A percentile compares a stretch with the other conserved stretches of the same genome.
These are phyloP conservation scores for Elephas maximus DNA, from an alignment of 2,113 vertebrate species.

Conservation along the genomic window DNA sequence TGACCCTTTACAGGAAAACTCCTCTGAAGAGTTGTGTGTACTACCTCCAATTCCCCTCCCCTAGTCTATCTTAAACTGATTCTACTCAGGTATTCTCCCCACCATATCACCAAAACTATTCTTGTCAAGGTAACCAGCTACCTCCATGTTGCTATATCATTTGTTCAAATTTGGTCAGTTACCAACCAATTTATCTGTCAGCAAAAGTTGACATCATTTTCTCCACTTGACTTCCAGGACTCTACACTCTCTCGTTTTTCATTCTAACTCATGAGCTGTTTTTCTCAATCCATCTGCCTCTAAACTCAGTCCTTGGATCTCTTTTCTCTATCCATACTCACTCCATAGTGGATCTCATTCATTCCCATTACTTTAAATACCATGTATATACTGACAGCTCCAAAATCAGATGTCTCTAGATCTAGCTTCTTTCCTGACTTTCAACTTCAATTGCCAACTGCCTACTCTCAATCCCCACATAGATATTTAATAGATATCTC, in stretches of 20 bases:
- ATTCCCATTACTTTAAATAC: background rate
- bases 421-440: too few relatives aligned
- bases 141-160: background rate
- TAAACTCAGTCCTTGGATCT: background rate
- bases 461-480: background rate
- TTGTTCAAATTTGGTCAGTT: background rate
- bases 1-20: background rate
- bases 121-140: background rate
- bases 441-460: background rate
- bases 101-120: background rate
- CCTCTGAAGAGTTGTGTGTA: background rate
- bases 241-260: background rate
- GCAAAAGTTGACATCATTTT: background rate
- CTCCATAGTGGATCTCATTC: background rate
- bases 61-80: background rate
- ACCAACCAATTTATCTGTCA: background rate
- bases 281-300: background rate
- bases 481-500: background rate
- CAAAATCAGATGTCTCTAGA: background rate
- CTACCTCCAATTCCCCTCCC: background rate
- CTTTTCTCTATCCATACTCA: background rate
- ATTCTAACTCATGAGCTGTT: background rate
- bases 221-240: background rate
- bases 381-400: background rate
- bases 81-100: background rate